Base-by-base conservation (phyloP, 2,113 vertebrate species). In the Pterocles orientalis region DNA sequence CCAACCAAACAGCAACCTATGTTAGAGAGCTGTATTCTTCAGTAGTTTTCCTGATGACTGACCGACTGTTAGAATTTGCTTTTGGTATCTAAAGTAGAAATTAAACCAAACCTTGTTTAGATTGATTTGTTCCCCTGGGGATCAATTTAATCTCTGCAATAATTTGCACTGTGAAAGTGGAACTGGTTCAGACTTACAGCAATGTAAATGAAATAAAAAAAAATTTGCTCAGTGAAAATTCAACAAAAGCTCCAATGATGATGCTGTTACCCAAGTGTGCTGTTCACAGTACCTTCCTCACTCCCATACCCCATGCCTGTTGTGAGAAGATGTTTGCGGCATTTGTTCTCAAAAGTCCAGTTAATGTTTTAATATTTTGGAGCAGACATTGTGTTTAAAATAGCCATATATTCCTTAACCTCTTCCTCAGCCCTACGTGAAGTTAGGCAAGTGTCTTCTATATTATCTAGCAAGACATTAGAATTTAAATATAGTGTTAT, bases 381-480 rank as follows among this genome's bases (percentile, higher is more conserved):
- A 70, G 51, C 54, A 53, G 73, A 80, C 24, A 47, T 57, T 88
- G 9, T 75, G 76, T 77, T 97, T 88, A 93, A 95, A 92, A 45
- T 86, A 70, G 36, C 73, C 39, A 6, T 79, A 43, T 39, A 45
- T 64, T 94, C 95, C 70, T 62, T 86, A 93, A 73, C 57, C 33
- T 60, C 45, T 72, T 92, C 47, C 19, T 82, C 58, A 61, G 50
- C 79, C 56, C 43, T 78, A 56, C 70, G 28, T 77, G n/a, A 94
- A 43, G 39, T 89, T 79, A 82, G 54, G n/a, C 41, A 90, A 70
- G 20, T 79, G 14, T 80, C 88, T 92, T 85, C n/a, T 93, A 7
- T 71, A 34, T 78, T 86, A 87, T 50, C 53, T 95, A 62, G 65
- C 13, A 54, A 84, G 31, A 85, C 70, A 50, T 87, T 82, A 78